Conservation (phyloP, 1,140 invertebrate genomes). For the Cherax destructor region DNA sequence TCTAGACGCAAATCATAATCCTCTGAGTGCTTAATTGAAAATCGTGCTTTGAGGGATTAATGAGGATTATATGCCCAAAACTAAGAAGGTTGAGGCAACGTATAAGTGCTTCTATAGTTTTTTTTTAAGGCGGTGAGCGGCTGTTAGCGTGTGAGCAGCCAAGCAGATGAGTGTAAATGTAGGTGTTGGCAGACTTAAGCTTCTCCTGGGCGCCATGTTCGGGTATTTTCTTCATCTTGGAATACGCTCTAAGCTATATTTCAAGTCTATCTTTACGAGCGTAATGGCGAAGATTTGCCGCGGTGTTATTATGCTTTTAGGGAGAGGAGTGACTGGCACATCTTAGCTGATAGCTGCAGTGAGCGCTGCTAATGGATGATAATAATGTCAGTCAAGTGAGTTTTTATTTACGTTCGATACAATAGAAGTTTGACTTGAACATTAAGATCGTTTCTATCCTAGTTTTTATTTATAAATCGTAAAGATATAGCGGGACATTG, state of each 20-base stretch:
- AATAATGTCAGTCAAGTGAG: no score
- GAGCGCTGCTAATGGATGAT: background rate
- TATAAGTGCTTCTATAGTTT: slow-evolving; percentile 50
- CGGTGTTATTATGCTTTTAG: slow-evolving; percentile 20
- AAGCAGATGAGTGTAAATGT: slow-evolving; percentile 26
- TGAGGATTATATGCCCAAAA: slow-evolving; percentile 60
- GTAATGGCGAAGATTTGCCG: background rate
- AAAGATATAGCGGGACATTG: no score
- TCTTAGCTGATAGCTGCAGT: background rate
- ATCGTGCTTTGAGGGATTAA: slow-evolving; percentile 67
- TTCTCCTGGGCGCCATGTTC: background rate
- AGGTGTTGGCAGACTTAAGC: background rate
- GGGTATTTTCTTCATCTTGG: slow-evolving; percentile 11
- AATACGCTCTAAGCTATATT: slow-evolving; percentile 10
- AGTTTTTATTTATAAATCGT: no score
- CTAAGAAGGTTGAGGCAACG: slow-evolving; percentile 63
- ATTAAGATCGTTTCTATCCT: no score
- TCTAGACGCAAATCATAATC: slow-evolving; percentile 55
- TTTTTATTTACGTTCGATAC: no score
- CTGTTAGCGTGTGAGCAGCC: background rate
- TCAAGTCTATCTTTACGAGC: background rate
- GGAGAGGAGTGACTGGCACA: background rate
- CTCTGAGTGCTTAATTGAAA: slow-evolving; percentile 67
- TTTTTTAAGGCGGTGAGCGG: background rate
- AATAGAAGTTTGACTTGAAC: no score